Evolutionary conservation across 2,888 invertebrate genomes (phyloP), one percentile per base, ranked within the genome.

Genomic region (Boloria selene): DNA sequence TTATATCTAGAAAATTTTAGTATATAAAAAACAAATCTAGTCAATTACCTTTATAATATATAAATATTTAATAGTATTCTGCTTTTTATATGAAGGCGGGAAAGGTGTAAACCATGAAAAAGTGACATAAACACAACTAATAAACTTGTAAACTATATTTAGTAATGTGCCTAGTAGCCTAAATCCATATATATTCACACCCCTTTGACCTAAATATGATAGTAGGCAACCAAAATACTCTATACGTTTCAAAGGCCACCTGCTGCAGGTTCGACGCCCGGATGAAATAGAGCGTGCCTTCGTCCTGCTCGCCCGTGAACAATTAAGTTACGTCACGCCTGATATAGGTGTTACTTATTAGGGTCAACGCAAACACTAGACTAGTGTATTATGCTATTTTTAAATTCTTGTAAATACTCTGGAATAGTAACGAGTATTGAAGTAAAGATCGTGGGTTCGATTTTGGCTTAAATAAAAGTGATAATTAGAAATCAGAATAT

Each of bases 211-310:
- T 67, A 72, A 72, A 69, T 69, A 56, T 49, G 44, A 55, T 50
- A 55, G 65, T 52, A 51, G 47, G 38, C 16, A 52, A 64, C 69
- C 53, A 61, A 65, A 68, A 65, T 65, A 69, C 61, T 53, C 54
- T 72, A 72, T 50, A 51, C 45, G 77, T 79, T 84, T 83, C 69
- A 82, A 82, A 81, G 80, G 66, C 78, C 81, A 82, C 77, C 78
- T 77, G 65, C 69, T 77, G 77, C 71, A 73, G 77, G 81, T 80
- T 79, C 79, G 79, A 77, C 78, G 77, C 74, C 75, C 79, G 77
- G 72, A 76, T 75, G 78, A 85, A 85, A 81, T 84, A 84, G 85
- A 82, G 80, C 84, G 80, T 81, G 76, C 74, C 74, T 73, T 67
- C 64, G 67, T 70, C 72, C 65, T 64, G 61, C 64, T 70, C 70